Base-by-base conservation (phyloP, 2,888 invertebrate genomes). In the Nymphalis polychloros region DNA sequence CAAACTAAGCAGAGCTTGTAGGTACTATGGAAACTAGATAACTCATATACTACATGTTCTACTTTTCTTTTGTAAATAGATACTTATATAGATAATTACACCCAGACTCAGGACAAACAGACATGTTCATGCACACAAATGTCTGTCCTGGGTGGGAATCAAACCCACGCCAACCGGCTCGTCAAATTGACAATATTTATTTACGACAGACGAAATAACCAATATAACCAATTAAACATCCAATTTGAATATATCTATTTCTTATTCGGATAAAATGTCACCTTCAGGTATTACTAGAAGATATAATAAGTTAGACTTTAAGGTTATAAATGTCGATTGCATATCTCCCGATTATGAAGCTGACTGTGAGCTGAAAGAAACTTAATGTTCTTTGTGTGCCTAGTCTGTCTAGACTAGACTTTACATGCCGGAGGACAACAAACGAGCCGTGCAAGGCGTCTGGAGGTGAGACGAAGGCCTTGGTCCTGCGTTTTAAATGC, bases 401-500 rank as follows among this genome's bases (percentile, higher is more conserved):
- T 61, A 48, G 84, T 87, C 86, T 87, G 84, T 82, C 81, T 83
- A 82, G 88, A 86, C 86, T 87, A 86, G 88, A 86, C 86, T 76
- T 78, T 77, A 76, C 74, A 79, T 76, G 81, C 71, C 76, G 77
- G 81, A 85, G 85, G 86, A 87, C 86, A 83, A 80, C 82, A 85
- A 80, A 81, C 83, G 84, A 83, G 80, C 78, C 82, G 82, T 81
- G 82, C 78, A 79, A 81, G 81, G 75, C 82, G 88, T 89, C 88
- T 88, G 82, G 82, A 89, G 88, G 88, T 89, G 87, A 88, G 79
- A 79, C 79, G 83, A 86, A 86, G 85, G 86, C 87, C 84, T 84
- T 77, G 49, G 20, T 75, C 67, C 74, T 80, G 77, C 82, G 82
- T 85, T 86, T 82, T 81, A 84, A 85, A 84, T 88, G 87, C 88